Base-by-base conservation (phyloP, 1,140 invertebrate genomes). In the Camponotus floridanus region DNA sequence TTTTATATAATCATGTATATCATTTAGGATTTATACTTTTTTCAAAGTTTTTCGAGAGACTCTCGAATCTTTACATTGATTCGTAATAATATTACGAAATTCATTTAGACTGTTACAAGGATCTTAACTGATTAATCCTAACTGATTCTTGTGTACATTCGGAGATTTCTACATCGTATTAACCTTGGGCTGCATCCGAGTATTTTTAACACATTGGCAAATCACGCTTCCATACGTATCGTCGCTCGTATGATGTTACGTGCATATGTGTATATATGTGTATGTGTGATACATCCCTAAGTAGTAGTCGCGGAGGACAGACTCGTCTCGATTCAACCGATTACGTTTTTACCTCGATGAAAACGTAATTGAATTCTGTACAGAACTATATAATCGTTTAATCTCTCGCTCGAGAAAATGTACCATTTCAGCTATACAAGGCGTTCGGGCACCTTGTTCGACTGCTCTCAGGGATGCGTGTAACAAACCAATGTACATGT, bases 401-500 rank as follows among this genome's bases (percentile, higher is more conserved):
- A 48, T 1, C 4, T 3, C 39, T 83, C 68, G 39, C 36, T 36
- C 39, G 57, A 45, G 18, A 73, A 62, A 61, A 61, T 33, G 55
- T 26, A 33, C 18, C 39, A 8, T 74, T 31, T 74, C 55, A 57
- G 15, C 39, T 62, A 42, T 74, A 36, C 39, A 74, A 73, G 57
- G 55, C 59, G 68, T 45, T 81, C 39, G 15, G 42, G 15, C 36
- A 81, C 55, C 21, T 51, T 51, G 48, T 18, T 74, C 79, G 68
- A 83, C 68, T 83, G 79, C 68, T 83, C 68, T 83, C 51, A 83
- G 79, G 68, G 68, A 83, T 83, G 79, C 79, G 67, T 81, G 79
- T 81, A 57, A 73, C 68, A 83, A 83, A 83, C 87, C 85, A 78
- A 78, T 89, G 71, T 88, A 86, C 76, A 76, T 88, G 85, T 88